phyloP scores from a whole-genome alignment of 1,140 invertebrate species.

The Hirudo medicinalis region DNA sequence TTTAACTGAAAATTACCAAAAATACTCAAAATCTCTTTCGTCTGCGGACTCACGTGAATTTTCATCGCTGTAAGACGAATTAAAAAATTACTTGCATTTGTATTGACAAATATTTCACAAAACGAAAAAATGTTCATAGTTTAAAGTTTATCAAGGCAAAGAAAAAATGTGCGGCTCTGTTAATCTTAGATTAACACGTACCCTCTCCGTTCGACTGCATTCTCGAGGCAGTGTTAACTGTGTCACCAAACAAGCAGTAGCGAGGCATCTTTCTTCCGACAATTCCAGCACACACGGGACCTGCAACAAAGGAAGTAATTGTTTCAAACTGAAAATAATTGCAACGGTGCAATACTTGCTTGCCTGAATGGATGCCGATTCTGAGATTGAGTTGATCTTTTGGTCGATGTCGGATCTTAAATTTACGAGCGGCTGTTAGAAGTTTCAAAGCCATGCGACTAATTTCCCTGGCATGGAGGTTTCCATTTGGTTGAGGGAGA shows the following conservation, averaged over 20 bases:
- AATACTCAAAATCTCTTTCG: slow-evolving; percentile 71
- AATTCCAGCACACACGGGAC: neutral
- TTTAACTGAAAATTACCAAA: slow-evolving; percentile 80
- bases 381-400: slow-evolving; percentile 71
- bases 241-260: slow-evolving; percentile 8
- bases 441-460: slow-evolving; percentile 74
- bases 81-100: neutral
- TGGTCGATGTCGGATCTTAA: slow-evolving; percentile 70
- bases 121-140: neutral
- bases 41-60: slow-evolving; percentile 84
- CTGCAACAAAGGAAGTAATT: neutral
- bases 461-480: slow-evolving; percentile 67
- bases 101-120: neutral
- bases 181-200: neutral
- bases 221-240: slow-evolving; percentile 4
- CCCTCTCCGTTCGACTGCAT: slow-evolving; percentile 1
- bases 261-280: slow-evolving; percentile 7
- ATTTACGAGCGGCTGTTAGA: slow-evolving; percentile 65
- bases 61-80: slow-evolving; percentile 54
- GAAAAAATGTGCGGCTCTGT: neutral
- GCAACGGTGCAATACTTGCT: neutral
- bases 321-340: neutral
- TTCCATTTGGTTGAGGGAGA: slow-evolving; percentile 45
- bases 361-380: slow-evolving; percentile 81
- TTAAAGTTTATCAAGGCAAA: neutral